Evolutionary conservation across 2,113 vertebrate genomes (phyloP).

Genomic region (Trogon surrucura): DNA sequence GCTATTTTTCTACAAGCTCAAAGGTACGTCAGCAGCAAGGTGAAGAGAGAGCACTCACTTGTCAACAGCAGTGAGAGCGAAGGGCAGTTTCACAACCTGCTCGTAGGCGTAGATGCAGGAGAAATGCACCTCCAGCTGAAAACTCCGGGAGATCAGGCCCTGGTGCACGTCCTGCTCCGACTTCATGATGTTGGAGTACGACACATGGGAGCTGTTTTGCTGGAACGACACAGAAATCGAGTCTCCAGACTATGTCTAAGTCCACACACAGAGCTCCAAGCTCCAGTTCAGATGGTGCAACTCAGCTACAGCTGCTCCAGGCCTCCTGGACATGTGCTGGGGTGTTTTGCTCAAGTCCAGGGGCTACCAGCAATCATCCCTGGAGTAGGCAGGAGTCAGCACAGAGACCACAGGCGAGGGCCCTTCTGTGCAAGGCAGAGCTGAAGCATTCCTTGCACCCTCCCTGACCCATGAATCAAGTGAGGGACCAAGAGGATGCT

Average conservation of each 20-base stretch:
- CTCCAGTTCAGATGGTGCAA: not conserved
- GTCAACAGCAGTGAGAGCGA: slow-evolving; percentile 33
- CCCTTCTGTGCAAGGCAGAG: not conserved
- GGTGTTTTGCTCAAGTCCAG: not conserved
- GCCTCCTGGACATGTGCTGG: not conserved
- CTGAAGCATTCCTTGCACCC: not conserved
- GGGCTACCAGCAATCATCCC: not conserved
- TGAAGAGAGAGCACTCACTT: slow-evolving; percentile 39
- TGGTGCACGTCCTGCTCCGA: not conserved
- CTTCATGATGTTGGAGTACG: not conserved
- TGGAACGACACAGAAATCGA: slow-evolving; percentile 9
- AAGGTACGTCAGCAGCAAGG: not conserved
- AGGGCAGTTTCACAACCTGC: slow-evolving; percentile 57
- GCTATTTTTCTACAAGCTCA: not conserved
- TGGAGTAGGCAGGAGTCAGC: not conserved
- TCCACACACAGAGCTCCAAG: not conserved
- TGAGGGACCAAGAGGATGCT: not conserved
- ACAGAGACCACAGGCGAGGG: not conserved
- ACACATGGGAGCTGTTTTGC: slow-evolving; percentile 66
- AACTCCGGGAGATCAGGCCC: slow-evolving; percentile 35
- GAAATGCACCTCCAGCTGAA: slow-evolving; percentile 45
- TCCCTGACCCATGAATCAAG: not conserved
- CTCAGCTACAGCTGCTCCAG: not conserved
- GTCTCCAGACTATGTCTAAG: not conserved
- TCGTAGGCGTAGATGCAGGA: slow-evolving; percentile 64